Evolutionary conservation across 2,888 invertebrate species (phyloP).

Genomic region (Oscheius sp.): DNA sequence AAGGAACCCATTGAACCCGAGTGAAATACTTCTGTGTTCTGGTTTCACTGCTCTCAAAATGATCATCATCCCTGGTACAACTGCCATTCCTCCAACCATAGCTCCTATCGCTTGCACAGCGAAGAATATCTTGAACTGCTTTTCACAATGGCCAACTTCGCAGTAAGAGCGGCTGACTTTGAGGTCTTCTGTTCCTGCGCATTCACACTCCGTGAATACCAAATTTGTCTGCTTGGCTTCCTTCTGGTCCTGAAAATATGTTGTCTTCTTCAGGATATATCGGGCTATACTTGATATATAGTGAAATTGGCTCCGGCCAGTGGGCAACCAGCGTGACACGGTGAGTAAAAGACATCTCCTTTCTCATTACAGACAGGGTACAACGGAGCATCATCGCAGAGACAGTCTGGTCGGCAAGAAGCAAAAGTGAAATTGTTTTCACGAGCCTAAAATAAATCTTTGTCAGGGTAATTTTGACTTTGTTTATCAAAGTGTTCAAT

Average conservation of each 20-base stretch:
- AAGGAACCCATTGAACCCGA: slow-evolving; percentile 72
- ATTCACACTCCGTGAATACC: slow-evolving; percentile 60
- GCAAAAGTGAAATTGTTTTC: slow-evolving; percentile 55
- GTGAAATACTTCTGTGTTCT: slow-evolving; percentile 68
- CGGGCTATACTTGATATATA: slow-evolving; percentile 43
- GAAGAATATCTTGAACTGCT: slow-evolving; percentile 58
- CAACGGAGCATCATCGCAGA: slow-evolving; percentile 71
- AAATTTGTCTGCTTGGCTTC: slow-evolving; percentile 19
- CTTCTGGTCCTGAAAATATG: slow-evolving; percentile 24
- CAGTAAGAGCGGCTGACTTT: slow-evolving; percentile 68
- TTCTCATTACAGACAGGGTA: slow-evolving; percentile 73
- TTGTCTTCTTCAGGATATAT: not conserved
- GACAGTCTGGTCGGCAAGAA: slow-evolving; percentile 72
- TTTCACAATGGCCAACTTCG: slow-evolving; percentile 58
- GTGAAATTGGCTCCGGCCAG: slow-evolving; percentile 57
- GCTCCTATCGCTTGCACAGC: slow-evolving; percentile 68
- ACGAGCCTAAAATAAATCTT: slow-evolving; percentile 14
- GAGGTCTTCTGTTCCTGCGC: slow-evolving; percentile 49
- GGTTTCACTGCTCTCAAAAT: slow-evolving; percentile 71
- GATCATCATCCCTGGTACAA: slow-evolving; percentile 72
- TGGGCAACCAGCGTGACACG: slow-evolving; percentile 73
- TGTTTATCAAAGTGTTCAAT: slow-evolving; percentile 12
- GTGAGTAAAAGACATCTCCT: slow-evolving; percentile 73
- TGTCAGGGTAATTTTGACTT: too few relatives aligned
- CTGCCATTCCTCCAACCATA: slow-evolving; percentile 71